These are phyloP conservation scores for Pandemis corylana DNA, from an alignment of 2,888 invertebrate species.

Conservation along the genomic window DNA sequence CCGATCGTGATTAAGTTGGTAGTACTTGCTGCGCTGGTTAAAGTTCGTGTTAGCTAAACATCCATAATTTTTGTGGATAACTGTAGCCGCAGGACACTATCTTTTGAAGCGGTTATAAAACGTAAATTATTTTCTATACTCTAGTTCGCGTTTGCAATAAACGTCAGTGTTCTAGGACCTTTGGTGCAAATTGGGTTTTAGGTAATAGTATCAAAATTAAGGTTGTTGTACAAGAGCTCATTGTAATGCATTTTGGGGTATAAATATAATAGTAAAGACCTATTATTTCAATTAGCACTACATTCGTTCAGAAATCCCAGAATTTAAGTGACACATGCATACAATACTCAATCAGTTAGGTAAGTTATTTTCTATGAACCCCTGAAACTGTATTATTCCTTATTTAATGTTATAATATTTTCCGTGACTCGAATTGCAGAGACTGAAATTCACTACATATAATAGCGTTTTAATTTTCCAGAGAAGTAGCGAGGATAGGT, in stretches of 20 bases:
- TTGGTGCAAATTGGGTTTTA: conserved; percentile 22
- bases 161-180: not conserved
- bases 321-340: not conserved
- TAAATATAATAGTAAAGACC: not conserved
- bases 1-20: not conserved
- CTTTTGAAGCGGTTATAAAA: not conserved
- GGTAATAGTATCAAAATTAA: conserved; percentile 18
- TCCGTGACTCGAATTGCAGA: not conserved
- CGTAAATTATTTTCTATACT: not conserved
- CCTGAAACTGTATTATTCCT: not conserved
- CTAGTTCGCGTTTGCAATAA: not conserved
- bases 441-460: not conserved
- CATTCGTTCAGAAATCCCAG: not conserved
- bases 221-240: conserved; percentile 24
- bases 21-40: not conserved
- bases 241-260: conserved; percentile 12
- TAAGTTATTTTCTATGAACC: not conserved
- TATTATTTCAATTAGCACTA: conserved; percentile 2
- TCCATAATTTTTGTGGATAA: conserved; percentile 15
- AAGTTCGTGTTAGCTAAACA: not conserved
- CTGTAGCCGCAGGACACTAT: not conserved
- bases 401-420: not conserved
- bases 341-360: not conserved
- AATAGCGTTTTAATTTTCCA: not conserved
- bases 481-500: not conserved